Evolutionary conservation across 64 coral and sea anemone species (phyloP).

Genomic region (Actinia tenebrosa): DNA sequence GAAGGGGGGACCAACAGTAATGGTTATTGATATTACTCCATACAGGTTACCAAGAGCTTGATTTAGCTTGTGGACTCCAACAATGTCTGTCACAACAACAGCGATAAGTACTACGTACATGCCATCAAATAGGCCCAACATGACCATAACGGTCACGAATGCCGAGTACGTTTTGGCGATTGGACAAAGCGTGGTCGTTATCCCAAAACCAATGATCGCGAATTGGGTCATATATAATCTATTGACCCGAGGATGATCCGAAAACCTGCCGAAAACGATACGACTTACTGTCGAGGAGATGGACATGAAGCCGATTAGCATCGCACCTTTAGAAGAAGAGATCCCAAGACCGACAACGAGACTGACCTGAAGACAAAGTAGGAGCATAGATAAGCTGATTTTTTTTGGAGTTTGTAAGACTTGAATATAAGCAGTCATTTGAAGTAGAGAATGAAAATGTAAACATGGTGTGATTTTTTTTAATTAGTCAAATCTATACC

Average conservation of each 20-base stretch:
- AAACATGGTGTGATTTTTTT: too few relatives aligned
- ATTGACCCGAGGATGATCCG: slow-evolving; percentile 89
- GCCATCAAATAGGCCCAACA: slow-evolving; percentile 79
- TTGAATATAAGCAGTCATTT: too few relatives aligned
- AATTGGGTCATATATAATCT: slow-evolving; percentile 87
- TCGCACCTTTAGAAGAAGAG: slow-evolving; percentile 38
- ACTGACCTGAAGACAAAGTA: slow-evolving; percentile 49
- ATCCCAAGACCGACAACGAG: slow-evolving; percentile 65
- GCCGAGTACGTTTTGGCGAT: slow-evolving; percentile 54
- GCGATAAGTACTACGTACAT: slow-evolving; percentile 85
- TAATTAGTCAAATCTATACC: too few relatives aligned
- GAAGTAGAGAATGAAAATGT: too few relatives aligned
- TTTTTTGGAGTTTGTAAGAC: too few relatives aligned
- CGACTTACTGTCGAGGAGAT: slow-evolving; percentile 78
- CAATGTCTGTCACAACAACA: slow-evolving; percentile 79
- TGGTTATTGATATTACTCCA: slow-evolving; percentile 70
- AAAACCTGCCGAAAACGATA: slow-evolving; percentile 84
- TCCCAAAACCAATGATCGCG: slow-evolving; percentile 71
- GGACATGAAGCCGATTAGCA: slow-evolving; percentile 92
- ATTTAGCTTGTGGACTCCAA: slow-evolving; percentile 71
- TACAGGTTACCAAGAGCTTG: slow-evolving; percentile 71
- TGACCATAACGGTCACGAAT: slow-evolving; percentile 51
- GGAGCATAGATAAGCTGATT: background rate
- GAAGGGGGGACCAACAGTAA: slow-evolving; percentile 77
- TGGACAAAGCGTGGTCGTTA: slow-evolving; percentile 66